phyloP scores from a whole-genome alignment of 2,888 invertebrate species.

The Tipula lateralis region DNA sequence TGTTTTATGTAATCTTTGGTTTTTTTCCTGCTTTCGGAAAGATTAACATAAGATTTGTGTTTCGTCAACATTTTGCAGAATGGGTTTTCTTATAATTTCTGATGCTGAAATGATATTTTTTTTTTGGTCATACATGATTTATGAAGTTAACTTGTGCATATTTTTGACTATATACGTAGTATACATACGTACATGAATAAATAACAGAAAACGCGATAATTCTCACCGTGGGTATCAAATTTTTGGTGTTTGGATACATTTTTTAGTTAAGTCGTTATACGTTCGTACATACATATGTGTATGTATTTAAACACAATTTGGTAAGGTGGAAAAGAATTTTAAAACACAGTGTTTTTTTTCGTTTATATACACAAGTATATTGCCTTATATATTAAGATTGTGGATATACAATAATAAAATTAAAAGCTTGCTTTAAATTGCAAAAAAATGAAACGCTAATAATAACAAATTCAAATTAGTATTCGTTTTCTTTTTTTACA shows the following conservation, averaged over 20 bases:
- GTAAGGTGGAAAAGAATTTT: background rate
- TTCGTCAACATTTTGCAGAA: too few relatives aligned
- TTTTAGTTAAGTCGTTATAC: background rate
- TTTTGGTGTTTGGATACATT: background rate
- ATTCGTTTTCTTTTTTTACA: background rate
- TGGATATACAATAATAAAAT: background rate
- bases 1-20: too few relatives aligned
- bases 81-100: too few relatives aligned
- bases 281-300: background rate
- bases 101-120: too few relatives aligned
- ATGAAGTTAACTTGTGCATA: too few relatives aligned
- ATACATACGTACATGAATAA: background rate
- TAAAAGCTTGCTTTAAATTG: background rate
- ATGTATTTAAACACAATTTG: background rate
- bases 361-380: background rate
- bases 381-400: background rate
- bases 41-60: too few relatives aligned
- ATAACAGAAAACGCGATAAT: background rate
- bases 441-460: background rate
- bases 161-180: background rate
- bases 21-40: too few relatives aligned
- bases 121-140: too few relatives aligned
- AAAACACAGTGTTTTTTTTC: background rate
- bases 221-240: background rate
- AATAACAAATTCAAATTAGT: background rate